phyloP scores from a whole-genome alignment of 2,113 vertebrate genomes.

The Ivindomyrus marchei region DNA sequence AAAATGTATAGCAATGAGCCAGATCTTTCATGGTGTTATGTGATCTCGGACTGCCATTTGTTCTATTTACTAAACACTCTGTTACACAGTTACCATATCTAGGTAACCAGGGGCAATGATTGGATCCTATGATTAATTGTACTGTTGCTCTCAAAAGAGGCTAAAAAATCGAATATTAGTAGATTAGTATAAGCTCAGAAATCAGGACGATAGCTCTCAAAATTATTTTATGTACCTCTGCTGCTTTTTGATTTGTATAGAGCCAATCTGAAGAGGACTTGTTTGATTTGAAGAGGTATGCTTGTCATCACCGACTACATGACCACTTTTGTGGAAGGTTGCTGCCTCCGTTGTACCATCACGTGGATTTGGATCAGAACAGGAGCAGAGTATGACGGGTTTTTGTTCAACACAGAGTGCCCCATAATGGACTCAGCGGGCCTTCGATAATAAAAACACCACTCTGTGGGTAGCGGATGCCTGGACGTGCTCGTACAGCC shows the following conservation, averaged over 20 bases:
- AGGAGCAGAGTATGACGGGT: not conserved
- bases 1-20: not conserved
- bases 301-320: not conserved
- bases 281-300: not conserved
- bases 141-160: not conserved
- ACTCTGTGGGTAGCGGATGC: not conserved
- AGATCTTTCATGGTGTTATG: not conserved
- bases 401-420: constrained; percentile 13
- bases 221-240: not conserved
- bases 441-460: constrained; percentile 14
- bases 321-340: not conserved
- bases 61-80: not conserved
- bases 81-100: not conserved
- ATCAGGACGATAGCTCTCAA: not conserved
- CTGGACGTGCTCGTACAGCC: not conserved
- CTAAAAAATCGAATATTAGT: not conserved
- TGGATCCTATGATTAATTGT: not conserved
- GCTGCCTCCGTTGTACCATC: not conserved
- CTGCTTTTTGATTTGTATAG: not conserved
- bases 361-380: not conserved
- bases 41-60: not conserved
- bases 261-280: not conserved
- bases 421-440: not conserved
- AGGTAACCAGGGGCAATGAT: not conserved
- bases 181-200: not conserved